These are phyloP conservation scores for Poeciliopsis occidentalis DNA, from an alignment of 2,113 vertebrate species.

Conservation along the genomic window DNA sequence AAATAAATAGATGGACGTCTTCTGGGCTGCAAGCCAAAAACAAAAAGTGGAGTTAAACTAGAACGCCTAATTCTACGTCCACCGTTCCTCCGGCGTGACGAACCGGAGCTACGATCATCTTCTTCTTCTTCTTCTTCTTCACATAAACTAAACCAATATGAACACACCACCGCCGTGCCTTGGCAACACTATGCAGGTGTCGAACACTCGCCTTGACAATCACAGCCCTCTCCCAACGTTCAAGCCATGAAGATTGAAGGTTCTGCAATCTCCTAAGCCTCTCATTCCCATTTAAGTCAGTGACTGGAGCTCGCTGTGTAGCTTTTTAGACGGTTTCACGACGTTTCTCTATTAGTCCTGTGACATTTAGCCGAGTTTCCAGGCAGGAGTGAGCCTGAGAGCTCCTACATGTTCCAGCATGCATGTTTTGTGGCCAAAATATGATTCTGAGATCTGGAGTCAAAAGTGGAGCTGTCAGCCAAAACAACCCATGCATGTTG, in stretches of 20 bases:
- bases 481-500: constrained; percentile 24
- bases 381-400: constrained; percentile 36
- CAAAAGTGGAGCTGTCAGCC: constrained; percentile 50
- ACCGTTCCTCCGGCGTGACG: neutral
- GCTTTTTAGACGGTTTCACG: neutral
- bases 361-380: constrained; percentile 6
- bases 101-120: constrained; percentile 16
- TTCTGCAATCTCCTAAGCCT: neutral
- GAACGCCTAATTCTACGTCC: neutral
- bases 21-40: constrained; percentile 73
- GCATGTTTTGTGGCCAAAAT: constrained; percentile 23
- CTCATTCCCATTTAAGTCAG: neutral
- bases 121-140: neutral
- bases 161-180: constrained; percentile 68
- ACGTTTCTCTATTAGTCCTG: constrained; percentile 4
- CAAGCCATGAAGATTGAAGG: constrained; percentile 19
- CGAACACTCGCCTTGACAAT: constrained; percentile 68
- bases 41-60: constrained; percentile 19
- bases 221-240: constrained; percentile 28
- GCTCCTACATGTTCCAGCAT: constrained; percentile 36
- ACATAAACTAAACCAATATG: neutral
- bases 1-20: constrained; percentile 27
- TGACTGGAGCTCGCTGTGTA: neutral
- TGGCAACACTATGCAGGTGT: constrained; percentile 67
- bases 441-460: constrained; percentile 33